Evolutionary conservation across 2,888 invertebrate species (phyloP).

Genomic region (Dysmachus trigonus): DNA sequence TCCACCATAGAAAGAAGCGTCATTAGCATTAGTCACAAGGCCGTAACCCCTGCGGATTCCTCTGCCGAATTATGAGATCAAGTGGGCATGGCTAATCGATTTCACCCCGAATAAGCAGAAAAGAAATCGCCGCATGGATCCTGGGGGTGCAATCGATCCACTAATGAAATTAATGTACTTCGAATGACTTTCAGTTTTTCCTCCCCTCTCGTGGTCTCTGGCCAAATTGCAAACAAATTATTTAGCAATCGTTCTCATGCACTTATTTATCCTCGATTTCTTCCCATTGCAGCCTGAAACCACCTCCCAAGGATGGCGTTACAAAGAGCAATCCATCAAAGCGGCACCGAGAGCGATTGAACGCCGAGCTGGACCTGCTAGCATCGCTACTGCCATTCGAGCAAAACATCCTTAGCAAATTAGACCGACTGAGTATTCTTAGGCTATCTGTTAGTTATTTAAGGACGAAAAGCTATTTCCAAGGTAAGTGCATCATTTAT

Average conservation of each 20-base stretch:
- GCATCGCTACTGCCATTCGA: conserved; percentile 95
- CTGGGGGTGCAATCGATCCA: conserved; percentile 43
- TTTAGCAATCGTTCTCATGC: neutral
- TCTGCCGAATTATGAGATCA: conserved; percentile 59
- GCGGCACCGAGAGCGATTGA: conserved; percentile 95
- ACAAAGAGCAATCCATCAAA: conserved; percentile 99
- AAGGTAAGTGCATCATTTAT: conserved; percentile 76
- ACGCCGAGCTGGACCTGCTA: conserved; percentile 96
- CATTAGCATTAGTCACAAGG: conserved; percentile 29
- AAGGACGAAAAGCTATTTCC: conserved; percentile 99
- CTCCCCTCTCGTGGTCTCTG: neutral
- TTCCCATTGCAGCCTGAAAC: conserved; percentile 79
- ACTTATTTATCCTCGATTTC: neutral
- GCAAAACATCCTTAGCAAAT: conserved; percentile 96
- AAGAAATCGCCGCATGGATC: conserved; percentile 19
- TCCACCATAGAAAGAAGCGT: neutral
- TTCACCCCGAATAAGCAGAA: conserved; percentile 51
- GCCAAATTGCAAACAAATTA: neutral
- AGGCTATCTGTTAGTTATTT: conserved; percentile 98
- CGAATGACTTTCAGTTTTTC: conserved; percentile 43
- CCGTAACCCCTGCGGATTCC: conserved; percentile 25
- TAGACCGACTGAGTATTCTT: conserved; percentile 97
- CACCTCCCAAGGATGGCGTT: conserved; percentile 93
- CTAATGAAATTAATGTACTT: conserved; percentile 47
- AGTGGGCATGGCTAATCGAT: conserved; percentile 63